Evolutionary conservation across 2,113 vertebrate species (phyloP).

Genomic region (Paedocypris sp.): DNA sequence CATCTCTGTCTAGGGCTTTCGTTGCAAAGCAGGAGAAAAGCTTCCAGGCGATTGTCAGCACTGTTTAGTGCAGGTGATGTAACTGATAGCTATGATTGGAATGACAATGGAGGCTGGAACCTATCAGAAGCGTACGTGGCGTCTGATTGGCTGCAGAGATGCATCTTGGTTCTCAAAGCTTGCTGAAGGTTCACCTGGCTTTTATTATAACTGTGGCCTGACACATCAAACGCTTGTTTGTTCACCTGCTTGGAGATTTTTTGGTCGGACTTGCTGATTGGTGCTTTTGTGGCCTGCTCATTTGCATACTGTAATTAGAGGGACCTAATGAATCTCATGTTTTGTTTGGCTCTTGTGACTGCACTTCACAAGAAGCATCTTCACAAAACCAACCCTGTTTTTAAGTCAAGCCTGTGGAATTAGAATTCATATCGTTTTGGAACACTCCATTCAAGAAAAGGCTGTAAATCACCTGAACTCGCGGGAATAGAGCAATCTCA

Average conservation of each 20-base stretch:
- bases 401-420: neutral
- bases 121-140: neutral
- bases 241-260: slow-evolving; percentile 3
- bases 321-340: neutral
- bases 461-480: neutral
- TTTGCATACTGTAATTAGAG: slow-evolving; percentile 1
- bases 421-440: neutral
- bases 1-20: neutral
- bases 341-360: neutral
- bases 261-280: neutral
- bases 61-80: neutral
- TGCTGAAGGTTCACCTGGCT: neutral
- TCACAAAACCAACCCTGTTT: neutral
- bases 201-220: slow-evolving; percentile 1
- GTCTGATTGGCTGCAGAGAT: neutral
- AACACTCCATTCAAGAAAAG: neutral
- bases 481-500: neutral
- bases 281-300: neutral
- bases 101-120: slow-evolving; percentile 15
- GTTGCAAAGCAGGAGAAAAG: neutral
- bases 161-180: slow-evolving; percentile 1
- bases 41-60: slow-evolving; percentile 1
- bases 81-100: slow-evolving; percentile 12
- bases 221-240: neutral
- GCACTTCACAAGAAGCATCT: neutral